These are phyloP conservation scores for Sarcoramphus papa DNA, from an alignment of 2,797 vertebrate genomes.

Conservation along the genomic window DNA sequence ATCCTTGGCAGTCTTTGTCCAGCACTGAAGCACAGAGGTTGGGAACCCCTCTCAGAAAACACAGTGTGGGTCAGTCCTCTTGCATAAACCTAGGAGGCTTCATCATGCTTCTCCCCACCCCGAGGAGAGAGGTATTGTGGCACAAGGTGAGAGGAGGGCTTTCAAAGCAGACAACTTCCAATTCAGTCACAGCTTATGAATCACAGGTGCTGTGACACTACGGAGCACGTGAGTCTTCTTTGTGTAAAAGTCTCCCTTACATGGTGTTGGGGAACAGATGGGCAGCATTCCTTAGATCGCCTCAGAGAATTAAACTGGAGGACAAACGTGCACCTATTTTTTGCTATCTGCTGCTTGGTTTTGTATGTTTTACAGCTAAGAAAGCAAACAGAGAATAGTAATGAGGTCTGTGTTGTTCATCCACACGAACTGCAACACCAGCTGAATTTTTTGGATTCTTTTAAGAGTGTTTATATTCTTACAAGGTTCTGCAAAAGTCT, in stretches of 20 bases:
- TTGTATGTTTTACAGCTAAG: not conserved
- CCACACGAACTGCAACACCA: not conserved
- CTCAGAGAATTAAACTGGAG: not conserved
- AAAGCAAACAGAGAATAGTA: not conserved
- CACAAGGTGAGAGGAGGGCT: not conserved
- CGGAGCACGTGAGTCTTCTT: not conserved
- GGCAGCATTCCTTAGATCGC: not conserved
- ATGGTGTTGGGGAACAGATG: not conserved
- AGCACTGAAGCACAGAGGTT: not conserved
- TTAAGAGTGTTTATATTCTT: not conserved
- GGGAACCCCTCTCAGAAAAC: not conserved
- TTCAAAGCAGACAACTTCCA: not conserved
- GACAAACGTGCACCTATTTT: not conserved
- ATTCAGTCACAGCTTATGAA: not conserved
- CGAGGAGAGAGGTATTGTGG: not conserved
- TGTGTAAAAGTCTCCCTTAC: not conserved
- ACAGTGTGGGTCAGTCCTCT: not conserved
- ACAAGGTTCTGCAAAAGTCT: not conserved
- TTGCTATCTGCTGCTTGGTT: not conserved
- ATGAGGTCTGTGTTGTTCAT: not conserved
- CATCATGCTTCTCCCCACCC: not conserved
- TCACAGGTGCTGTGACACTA: not conserved
- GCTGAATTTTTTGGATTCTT: not conserved
- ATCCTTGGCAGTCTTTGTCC: not conserved
- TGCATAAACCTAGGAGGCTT: not conserved